Conservation (phyloP, 2,888 invertebrate genomes). For the Drepana falcataria region DNA sequence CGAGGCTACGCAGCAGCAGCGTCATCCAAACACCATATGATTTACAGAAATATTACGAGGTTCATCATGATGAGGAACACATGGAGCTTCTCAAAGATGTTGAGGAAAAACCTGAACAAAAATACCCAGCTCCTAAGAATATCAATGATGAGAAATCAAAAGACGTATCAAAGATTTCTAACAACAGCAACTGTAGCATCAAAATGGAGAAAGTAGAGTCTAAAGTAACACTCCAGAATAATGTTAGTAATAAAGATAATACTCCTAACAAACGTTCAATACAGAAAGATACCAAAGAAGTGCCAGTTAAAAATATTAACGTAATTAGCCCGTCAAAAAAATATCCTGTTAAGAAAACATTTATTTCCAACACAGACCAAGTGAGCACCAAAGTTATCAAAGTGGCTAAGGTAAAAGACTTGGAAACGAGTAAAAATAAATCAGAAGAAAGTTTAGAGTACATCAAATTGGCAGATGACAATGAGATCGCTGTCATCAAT, state of each 20-base stretch:
- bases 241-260: slow-evolving; percentile 50
- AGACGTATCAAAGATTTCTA: slow-evolving; percentile 40
- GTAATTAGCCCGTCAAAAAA: slow-evolving; percentile 72
- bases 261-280: slow-evolving; percentile 64
- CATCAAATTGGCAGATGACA: slow-evolving; percentile 63
- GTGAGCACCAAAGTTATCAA: slow-evolving; percentile 61
- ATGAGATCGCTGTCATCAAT: slow-evolving; percentile 71
- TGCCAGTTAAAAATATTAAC: slow-evolving; percentile 62
- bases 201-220: slow-evolving; percentile 35
- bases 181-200: slow-evolving; percentile 29
- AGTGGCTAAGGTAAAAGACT: slow-evolving; percentile 69
- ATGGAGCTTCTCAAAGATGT: slow-evolving; percentile 58
- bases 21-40: slow-evolving; percentile 75
- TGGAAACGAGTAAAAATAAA: slow-evolving; percentile 65
- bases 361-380: slow-evolving; percentile 60
- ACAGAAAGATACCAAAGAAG: slow-evolving; percentile 68
- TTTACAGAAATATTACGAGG: slow-evolving; percentile 70
- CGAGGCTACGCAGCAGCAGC: slow-evolving; percentile 66
- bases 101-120: slow-evolving; percentile 38
- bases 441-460: slow-evolving; percentile 69
- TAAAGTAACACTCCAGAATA: slow-evolving; percentile 40
- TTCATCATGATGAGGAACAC: slow-evolving; percentile 69
- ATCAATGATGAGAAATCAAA: slow-evolving; percentile 43
- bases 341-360: slow-evolving; percentile 65
- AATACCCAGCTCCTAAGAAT: slow-evolving; percentile 52